Conservation (phyloP, 2,113 vertebrate genomes). For the Pluvianellus socialis region DNA sequence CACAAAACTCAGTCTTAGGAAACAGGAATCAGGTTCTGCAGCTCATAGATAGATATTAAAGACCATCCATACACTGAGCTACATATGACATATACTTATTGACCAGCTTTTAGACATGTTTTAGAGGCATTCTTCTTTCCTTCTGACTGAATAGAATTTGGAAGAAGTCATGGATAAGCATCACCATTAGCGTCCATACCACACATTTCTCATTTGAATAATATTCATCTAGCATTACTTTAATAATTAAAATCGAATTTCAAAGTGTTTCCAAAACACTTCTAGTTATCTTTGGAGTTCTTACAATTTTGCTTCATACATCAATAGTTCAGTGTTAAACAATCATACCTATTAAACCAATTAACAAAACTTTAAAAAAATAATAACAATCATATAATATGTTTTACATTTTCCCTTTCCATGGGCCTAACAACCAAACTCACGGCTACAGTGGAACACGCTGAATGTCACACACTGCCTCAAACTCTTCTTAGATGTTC, state of each 20-base stretch:
- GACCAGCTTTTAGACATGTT: neutral
- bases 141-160: neutral
- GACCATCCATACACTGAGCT: neutral
- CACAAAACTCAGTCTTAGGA: neutral
- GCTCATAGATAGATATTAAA: neutral
- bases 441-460: fast-evolving
- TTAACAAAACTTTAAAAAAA: neutral
- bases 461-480: fast-evolving
- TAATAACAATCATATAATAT: neutral
- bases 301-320: neutral
- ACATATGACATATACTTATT: neutral
- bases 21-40: neutral
- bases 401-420: neutral
- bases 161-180: neutral
- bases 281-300: neutral
- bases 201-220: neutral
- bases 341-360: neutral
- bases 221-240: neutral
- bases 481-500: neutral
- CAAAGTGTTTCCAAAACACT: neutral
- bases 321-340: neutral
- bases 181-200: neutral
- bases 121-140: neutral
- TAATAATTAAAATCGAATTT: neutral
- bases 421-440: neutral